Evolutionary conservation across 2,888 invertebrate genomes (phyloP).

Genomic region (Drosophila anomalata): DNA sequence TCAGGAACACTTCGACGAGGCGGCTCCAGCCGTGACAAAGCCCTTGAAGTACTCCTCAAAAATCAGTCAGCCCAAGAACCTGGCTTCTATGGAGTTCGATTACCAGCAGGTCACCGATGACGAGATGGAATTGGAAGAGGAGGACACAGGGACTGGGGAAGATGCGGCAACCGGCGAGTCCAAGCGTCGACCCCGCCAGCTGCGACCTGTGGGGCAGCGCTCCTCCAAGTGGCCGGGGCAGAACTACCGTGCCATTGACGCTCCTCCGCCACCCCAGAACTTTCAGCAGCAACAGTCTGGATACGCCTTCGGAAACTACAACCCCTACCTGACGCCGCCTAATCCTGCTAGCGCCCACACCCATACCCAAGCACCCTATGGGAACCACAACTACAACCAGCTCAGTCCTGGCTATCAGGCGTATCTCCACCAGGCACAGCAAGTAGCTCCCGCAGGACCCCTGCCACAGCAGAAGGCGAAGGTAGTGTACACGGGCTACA

Average conservation of each 20-base stretch:
- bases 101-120: constrained; percentile 16
- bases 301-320: constrained; percentile 77
- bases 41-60: constrained; percentile 62
- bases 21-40: constrained; percentile 11
- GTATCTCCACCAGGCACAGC: constrained; percentile 47
- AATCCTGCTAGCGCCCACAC: constrained; percentile 21
- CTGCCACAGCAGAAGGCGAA: constrained; percentile 63
- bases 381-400: constrained; percentile 68
- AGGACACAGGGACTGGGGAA: constrained; percentile 25
- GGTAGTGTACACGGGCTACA: constrained; percentile 72
- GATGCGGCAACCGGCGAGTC: constrained; percentile 77
- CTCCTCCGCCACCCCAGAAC: constrained; percentile 52
- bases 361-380: constrained; percentile 43
- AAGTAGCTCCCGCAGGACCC: constrained; percentile 23
- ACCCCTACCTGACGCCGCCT: constrained; percentile 81
- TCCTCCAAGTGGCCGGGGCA: constrained; percentile 60
- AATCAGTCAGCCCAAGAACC: constrained; percentile 30
- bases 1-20: constrained; percentile 51
- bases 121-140: constrained; percentile 17
- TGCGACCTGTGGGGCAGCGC: constrained; percentile 66
- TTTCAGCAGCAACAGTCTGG: constrained; percentile 51
- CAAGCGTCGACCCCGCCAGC: constrained; percentile 77
- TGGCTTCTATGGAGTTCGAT: constrained; percentile 12
- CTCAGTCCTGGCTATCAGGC: constrained; percentile 58
- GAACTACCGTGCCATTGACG: constrained; percentile 77